phyloP scores from a whole-genome alignment of 2,797 vertebrate genomes.

The Danio jaintianensis region DNA sequence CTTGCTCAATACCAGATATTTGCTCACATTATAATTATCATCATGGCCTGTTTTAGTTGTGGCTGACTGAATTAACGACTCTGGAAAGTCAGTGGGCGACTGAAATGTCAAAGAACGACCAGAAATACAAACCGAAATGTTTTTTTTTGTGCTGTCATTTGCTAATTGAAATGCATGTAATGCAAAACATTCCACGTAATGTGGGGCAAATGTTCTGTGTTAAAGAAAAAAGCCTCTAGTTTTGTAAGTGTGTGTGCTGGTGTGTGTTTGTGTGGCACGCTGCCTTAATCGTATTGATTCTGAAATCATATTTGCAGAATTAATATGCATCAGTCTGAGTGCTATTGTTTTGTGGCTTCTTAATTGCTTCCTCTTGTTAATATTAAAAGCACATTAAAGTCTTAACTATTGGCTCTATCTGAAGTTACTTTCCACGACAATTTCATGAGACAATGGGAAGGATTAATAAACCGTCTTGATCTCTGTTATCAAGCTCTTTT shows the following conservation, averaged over 20 bases:
- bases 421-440: slow-evolving; percentile 84
- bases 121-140: not conserved
- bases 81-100: not conserved
- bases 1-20: slow-evolving; percentile 61
- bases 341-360: slow-evolving; percentile 79
- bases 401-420: slow-evolving; percentile 84
- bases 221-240: slow-evolving; percentile 15
- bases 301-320: slow-evolving; percentile 70
- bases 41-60: slow-evolving; percentile 80
- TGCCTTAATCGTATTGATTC: slow-evolving; percentile 80
- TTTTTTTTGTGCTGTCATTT: slow-evolving; percentile 11
- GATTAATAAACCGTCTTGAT: slow-evolving; percentile 86
- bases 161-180: slow-evolving; percentile 25
- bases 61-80: slow-evolving; percentile 77
- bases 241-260: not conserved
- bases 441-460: slow-evolving; percentile 84
- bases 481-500: slow-evolving; percentile 82
- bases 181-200: slow-evolving; percentile 16
- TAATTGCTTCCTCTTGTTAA: slow-evolving; percentile 81
- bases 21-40: slow-evolving; percentile 79
- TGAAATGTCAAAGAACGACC: slow-evolving; percentile 16
- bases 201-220: slow-evolving; percentile 16
- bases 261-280: slow-evolving; percentile 28
- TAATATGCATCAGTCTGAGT: slow-evolving; percentile 76
- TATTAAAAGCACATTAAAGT: slow-evolving; percentile 86